phyloP scores from a whole-genome alignment of 2,797 vertebrate species.

The Pelodytes ibericus region DNA sequence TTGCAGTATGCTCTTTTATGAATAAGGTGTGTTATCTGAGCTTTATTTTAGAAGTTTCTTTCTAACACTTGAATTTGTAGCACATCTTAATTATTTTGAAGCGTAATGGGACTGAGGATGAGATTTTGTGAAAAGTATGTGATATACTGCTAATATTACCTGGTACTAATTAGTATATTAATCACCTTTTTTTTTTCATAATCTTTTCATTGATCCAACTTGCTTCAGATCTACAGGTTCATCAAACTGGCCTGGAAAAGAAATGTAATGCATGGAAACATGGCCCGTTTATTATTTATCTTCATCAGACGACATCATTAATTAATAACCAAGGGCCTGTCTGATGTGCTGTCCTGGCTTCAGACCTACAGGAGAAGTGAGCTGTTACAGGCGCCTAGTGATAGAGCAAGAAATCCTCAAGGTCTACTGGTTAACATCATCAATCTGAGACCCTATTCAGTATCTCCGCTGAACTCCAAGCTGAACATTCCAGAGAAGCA shows the following conservation, averaged over 20 bases:
- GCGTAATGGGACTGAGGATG: no score
- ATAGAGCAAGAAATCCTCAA: slow-evolving; percentile 65
- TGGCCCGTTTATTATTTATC: slow-evolving; percentile 33
- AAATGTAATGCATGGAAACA: slow-evolving; percentile 15
- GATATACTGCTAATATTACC: no score
- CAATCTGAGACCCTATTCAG: slow-evolving; percentile 67
- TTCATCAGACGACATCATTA: slow-evolving; percentile 13
- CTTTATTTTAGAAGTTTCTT: no score
- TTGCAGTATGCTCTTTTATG: no score
- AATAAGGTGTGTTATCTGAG: no score
- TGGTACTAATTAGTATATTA: no score
- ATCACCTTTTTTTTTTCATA: no score
- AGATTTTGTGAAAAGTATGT: no score
- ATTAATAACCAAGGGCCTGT: slow-evolving; percentile 62
- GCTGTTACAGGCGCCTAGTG: slow-evolving; percentile 66
- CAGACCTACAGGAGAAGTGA: slow-evolving; percentile 63
- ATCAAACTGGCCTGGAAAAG: background rate
- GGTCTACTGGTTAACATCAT: slow-evolving; percentile 73
- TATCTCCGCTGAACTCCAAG: slow-evolving; percentile 65
- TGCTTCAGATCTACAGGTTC: background rate
- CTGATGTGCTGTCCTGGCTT: slow-evolving; percentile 56
- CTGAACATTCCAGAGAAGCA: slow-evolving; percentile 71
- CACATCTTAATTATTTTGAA: no score
- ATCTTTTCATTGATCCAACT: background rate
- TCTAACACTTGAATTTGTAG: no score